Evolutionary conservation across 2,113 vertebrate species (phyloP).

Genomic region (Speoplatyrhinus poulsoni): DNA sequence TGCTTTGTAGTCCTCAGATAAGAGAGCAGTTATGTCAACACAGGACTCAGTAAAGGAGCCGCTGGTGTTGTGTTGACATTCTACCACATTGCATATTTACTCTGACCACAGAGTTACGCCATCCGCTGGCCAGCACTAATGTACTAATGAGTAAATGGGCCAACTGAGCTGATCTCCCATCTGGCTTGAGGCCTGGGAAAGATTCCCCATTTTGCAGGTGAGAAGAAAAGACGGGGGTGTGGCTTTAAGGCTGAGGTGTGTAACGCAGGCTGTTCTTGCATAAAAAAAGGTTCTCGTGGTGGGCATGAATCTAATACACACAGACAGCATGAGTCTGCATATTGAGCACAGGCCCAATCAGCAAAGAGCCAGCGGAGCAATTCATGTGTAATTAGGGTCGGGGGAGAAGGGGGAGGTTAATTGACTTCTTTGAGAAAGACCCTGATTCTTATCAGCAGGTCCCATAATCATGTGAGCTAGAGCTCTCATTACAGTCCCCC

Average conservation of each 20-base stretch:
- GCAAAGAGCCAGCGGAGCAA: slow-evolving; percentile 58
- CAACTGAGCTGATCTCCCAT: slow-evolving; percentile 50
- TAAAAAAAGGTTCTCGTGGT: slow-evolving; percentile 34
- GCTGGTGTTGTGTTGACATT: slow-evolving; percentile 67
- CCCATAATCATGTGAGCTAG: slow-evolving; percentile 62
- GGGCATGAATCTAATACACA: slow-evolving; percentile 32
- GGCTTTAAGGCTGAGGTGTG: slow-evolving; percentile 18
- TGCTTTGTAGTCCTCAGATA: slow-evolving; percentile 65
- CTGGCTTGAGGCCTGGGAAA: slow-evolving; percentile 25
- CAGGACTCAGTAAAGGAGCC: slow-evolving; percentile 64
- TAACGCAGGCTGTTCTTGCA: slow-evolving; percentile 12
- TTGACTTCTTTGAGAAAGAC: slow-evolving; percentile 70
- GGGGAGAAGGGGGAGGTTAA: slow-evolving; percentile 51
- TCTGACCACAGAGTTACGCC: slow-evolving; percentile 63
- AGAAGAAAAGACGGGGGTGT: slow-evolving; percentile 18
- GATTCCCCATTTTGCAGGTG: slow-evolving; percentile 1
- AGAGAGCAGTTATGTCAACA: slow-evolving; percentile 75
- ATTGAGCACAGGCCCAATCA: slow-evolving; percentile 56
- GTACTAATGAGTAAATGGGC: slow-evolving; percentile 47
- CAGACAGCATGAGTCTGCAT: slow-evolving; percentile 59
- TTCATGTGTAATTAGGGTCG: slow-evolving; percentile 60
- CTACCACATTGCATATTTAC: slow-evolving; percentile 68
- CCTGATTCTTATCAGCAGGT: slow-evolving; percentile 69
- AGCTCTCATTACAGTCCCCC: slow-evolving; percentile 55
- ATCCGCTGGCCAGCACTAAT: slow-evolving; percentile 45